Percentiles rank a stretch among this genome's conserved stretches.
phyloP scores from a whole-genome alignment of 2,888 invertebrate genomes.

The Oscheius sp. region DNA sequence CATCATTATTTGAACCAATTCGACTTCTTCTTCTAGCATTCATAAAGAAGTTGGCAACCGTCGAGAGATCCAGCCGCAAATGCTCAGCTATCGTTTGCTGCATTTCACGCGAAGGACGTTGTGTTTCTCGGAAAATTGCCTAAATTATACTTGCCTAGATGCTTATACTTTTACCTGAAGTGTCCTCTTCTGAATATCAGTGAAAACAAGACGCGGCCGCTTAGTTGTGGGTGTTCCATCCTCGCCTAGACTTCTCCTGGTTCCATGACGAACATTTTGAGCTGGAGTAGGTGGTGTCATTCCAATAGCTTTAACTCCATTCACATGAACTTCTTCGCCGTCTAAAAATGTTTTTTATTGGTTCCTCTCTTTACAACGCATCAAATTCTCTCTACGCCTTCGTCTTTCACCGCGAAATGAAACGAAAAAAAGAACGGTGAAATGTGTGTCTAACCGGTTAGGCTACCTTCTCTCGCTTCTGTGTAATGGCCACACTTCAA shows the following conservation, averaged over 20 bases:
- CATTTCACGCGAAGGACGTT: constrained; percentile 69
- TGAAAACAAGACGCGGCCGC: constrained; percentile 99
- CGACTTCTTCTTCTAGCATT: constrained; percentile 87
- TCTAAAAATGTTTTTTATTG: not conserved
- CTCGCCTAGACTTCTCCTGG: constrained; percentile 35
- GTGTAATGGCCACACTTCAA: too few species aligned
- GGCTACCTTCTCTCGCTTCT: too few species aligned
- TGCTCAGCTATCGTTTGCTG: constrained; percentile 69
- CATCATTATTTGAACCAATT: constrained; percentile 44
- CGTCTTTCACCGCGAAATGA: too few species aligned
- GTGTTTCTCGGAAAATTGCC: constrained; percentile 70
- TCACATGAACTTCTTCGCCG: not conserved
- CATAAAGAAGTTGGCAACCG: constrained; percentile 96
- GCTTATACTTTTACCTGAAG: constrained; percentile 76
- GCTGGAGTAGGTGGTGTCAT: constrained; percentile 68
- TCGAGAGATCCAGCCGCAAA: constrained; percentile 65
- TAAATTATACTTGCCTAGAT: constrained; percentile 33
- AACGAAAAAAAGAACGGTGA: too few species aligned
- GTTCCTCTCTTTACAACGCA: too few species aligned
- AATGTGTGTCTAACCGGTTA: too few species aligned
- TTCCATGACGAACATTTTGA: constrained; percentile 62
- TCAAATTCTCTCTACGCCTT: too few species aligned
- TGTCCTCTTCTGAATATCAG: constrained; percentile 99
- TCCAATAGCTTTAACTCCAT: constrained; percentile 29
- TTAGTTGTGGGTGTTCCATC: constrained; percentile 74